Evolutionary conservation across 2,888 invertebrate genomes (phyloP), one percentile per base, ranked within the genome.

Genomic region (Tetragonula carbonaria): DNA sequence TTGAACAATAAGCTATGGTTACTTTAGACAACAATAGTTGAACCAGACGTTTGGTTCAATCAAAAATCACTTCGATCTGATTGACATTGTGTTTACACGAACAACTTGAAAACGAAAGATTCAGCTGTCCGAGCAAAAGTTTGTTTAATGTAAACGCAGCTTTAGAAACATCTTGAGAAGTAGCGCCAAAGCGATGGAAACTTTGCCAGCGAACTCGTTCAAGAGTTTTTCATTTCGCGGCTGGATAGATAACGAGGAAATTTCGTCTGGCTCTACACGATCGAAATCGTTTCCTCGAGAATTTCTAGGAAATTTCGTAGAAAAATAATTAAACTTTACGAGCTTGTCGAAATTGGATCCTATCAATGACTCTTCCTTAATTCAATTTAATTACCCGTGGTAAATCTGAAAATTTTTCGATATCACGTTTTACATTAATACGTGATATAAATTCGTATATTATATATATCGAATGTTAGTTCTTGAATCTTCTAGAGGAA

Each of bases 191-290:
- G 59, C 28, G 45, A 55, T 55, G 74, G 59, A 78, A 83, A 82
- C 83, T 88, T 89, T 84, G 83, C 82, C 87, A 76, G 75, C 78
- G 68, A 78, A 79, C 83, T 87, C 78, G 79, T 83, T 85, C 83
- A 65, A 78, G 83, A 83, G 72, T 89, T 87, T 88, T 87, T 89
- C 89, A 85, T 89, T 81, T 63, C 71, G 18, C 16, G 28, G 16
- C 13, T 59, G 76, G 74, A 86, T 65, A 77, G 66, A 81, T 82
- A 74, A 66, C 73, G 45, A 45, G 45, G 80, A 71, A 79, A 82
- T 77, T 78, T 68, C 79, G 59, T 72, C 57, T 13, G 51, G 11
- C n/a, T 74, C 63, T 63, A 28, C 63, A 33, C 18, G 51, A 51
- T n/a, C 38, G 16, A 73, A 53, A n/a, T 18, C 16, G 13, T 0